These are phyloP conservation scores for Hippoglossus stenolepis DNA, from an alignment of 2,113 vertebrate genomes.

Conservation along the genomic window DNA sequence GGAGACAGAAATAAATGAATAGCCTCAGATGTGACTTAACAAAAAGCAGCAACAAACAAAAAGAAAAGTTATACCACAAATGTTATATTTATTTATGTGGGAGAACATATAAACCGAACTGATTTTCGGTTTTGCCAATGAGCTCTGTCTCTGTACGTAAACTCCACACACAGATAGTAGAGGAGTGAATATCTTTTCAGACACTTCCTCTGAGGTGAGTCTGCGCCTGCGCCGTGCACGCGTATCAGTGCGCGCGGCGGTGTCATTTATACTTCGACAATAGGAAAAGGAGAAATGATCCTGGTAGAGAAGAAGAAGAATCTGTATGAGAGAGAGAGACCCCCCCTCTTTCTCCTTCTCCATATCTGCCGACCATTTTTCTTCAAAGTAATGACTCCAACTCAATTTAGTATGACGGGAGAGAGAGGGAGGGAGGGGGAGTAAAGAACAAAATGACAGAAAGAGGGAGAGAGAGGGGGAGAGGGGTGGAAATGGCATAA, in stretches of 20 bases:
- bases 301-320: constrained; percentile 59
- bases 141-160: too few relatives aligned
- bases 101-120: neutral
- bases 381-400: constrained; percentile 89
- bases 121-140: too few relatives aligned
- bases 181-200: neutral
- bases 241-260: constrained; percentile 18
- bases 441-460: constrained; percentile 33
- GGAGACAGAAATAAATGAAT: too few relatives aligned
- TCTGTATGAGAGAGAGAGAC: constrained; percentile 30
- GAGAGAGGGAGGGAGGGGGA: constrained; percentile 65
- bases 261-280: constrained; percentile 65
- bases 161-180: neutral
- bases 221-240: constrained; percentile 3
- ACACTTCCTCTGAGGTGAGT: neutral
- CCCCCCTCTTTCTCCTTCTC: constrained; percentile 53
- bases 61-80: too few relatives aligned
- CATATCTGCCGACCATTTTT: constrained; percentile 81
- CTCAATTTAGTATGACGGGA: constrained; percentile 88
- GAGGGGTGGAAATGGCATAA: constrained; percentile 42
- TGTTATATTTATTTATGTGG: too few relatives aligned
- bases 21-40: neutral
- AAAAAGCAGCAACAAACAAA: neutral
- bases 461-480: constrained; percentile 38
- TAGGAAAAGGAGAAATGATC: constrained; percentile 68